Base-by-base conservation (phyloP, 1,140 invertebrate species). In the Bilobella aurantiaca region DNA sequence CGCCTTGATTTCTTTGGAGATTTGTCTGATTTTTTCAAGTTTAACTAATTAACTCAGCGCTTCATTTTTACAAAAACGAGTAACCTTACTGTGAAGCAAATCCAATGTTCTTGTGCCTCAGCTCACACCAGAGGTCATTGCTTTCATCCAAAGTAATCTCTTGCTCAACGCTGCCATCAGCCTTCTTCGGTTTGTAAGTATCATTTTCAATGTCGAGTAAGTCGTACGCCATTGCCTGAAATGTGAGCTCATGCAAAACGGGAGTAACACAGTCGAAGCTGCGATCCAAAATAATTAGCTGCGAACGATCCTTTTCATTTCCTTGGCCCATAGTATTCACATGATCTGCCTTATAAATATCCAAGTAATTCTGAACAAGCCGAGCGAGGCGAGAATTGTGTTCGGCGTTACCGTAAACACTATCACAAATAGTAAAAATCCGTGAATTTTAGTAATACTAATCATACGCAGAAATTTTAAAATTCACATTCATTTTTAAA, bases 221-320 rank as follows among this genome's bases (percentile, higher is more conserved):
- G 82, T 99, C 97, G 76, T 99, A 98, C 21, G 93, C 92, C 96
- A 99, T 99, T 29, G 97, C 96, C 81, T 99, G 97, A 49, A 99
- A 85, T 1, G 96, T 99, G 8, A 99, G 83, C 79, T 99, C 97
- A 76, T 99, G 97, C 5, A 67, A 59, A 1, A 72, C 37, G 1
- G 68, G 68, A 23, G 68, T 62, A 0, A 69, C 91, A 74, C 91
- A 95, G 80, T 99, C 97, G 78, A 99, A 99, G 32, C 97, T 96
- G 74, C 97, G 85, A 80, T 99, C 97, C 66, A 99, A 79, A 73
- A 99, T 96, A 34, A 99, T 77, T 56, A 99, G 80, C 75, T 98
- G 96, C 0, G 96, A 98, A 28, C 96, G 86, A 30, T 94, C 90
- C 76, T 92, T 91, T 78, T 91, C 90, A 0, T 93, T 91, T 69